Conservation (phyloP, 2,797 vertebrate species). For the Neosalanx taihuensis region DNA sequence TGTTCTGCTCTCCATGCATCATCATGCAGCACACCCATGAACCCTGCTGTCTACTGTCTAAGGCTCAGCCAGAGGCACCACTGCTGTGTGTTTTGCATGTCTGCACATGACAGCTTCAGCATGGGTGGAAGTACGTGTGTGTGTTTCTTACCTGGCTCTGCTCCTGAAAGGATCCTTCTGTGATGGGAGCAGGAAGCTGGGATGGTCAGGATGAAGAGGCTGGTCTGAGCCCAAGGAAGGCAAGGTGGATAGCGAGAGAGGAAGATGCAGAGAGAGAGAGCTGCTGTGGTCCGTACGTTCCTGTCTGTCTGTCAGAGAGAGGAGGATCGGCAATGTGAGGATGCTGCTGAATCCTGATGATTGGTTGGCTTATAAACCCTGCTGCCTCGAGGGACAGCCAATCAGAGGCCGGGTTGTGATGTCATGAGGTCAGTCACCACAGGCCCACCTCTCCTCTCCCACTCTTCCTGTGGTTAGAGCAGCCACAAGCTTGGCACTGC, state of each 20-base stretch:
- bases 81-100: too few species aligned
- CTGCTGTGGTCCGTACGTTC: conserved; percentile 44
- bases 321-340: conserved; percentile 43
- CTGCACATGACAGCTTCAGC: too few species aligned
- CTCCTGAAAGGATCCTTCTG: conserved; percentile 5
- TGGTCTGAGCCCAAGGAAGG: background rate
- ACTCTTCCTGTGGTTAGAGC: conserved; percentile 79
- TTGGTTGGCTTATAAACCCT: conserved; percentile 71
- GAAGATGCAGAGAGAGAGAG: conserved; percentile 10
- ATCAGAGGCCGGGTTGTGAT: conserved; percentile 61
- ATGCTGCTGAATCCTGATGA: conserved; percentile 50
- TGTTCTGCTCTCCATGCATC: too few species aligned
- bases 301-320: conserved; percentile 38
- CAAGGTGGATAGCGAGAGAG: background rate
- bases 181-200: too few species aligned
- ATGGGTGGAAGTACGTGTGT: too few species aligned
- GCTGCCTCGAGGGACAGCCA: conserved; percentile 59
- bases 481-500: conserved; percentile 33
- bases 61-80: too few species aligned
- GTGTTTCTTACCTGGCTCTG: conserved; percentile 2
- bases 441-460: conserved; percentile 75
- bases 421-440: conserved; percentile 75
- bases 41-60: too few species aligned
- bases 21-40: too few species aligned
- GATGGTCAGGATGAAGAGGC: background rate